Base-by-base conservation (phyloP, 2,888 invertebrate species). In the Archaeoteleia sp. region DNA sequence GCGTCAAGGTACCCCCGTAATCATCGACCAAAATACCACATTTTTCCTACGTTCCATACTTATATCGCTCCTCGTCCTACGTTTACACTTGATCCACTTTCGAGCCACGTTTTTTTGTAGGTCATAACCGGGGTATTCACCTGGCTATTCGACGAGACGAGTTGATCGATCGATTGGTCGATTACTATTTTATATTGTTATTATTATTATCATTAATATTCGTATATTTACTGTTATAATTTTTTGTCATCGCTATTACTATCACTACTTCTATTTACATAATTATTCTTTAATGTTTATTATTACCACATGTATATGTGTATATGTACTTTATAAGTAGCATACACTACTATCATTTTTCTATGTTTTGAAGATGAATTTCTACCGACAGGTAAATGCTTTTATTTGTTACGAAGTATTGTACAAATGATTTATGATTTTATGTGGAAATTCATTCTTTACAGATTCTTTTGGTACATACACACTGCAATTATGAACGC, bases 1-100 rank as follows among this genome's bases (percentile, higher is more conserved):
- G 99, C 89, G 98, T 99, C 90, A 98, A 98, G 95, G 96, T 96
- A 95, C 90, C 89, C 79, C 86, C 46, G 73, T 74, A 70, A 72
- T 74, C 72, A 65, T 66, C 74, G 70, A 55, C 58, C 25, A 67
- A 65, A 68, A 70, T 63, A 71, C 57, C 53, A 39, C 55, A 13
- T 40, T 29, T 12, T 17, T 48, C 49, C 54, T 34, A 15, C 15
- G n/a, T 29, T 46, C 62, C 53, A 49, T 5, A 29, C 5, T 2
- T 4, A 20, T 4, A 20, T 20, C 5, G 5, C 2, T 49, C 46
- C 43, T 14, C 23, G 7, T 45, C 39, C 68, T 42, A 23, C 45
- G 42, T 49, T 20, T 32, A 43, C 13, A 66, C 37, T 54, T 13
- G 17, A 27, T 60, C 43, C 43, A 29, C 34, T 40, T 53, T 63